Percentiles rank a stretch among this genome's conserved stretches.
These are phyloP conservation scores for Tursiops truncatus DNA, from an alignment of 2,113 vertebrate species.

Conservation along the genomic window DNA sequence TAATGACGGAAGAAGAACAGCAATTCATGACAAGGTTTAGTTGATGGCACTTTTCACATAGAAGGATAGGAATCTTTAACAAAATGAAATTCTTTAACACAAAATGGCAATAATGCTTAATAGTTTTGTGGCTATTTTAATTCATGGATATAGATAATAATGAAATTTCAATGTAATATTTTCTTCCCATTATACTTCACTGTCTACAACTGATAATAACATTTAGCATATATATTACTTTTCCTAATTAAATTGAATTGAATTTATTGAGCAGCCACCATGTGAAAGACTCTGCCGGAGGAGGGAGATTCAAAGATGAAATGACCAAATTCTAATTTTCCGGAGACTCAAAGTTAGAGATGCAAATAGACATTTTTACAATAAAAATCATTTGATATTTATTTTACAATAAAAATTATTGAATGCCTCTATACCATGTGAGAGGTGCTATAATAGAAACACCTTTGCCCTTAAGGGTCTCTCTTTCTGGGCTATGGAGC, in stretches of 20 bases:
- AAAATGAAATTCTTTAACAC: neutral
- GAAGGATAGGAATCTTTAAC: neutral
- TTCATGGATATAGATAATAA: neutral
- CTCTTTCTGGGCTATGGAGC: neutral
- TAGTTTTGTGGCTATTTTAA: neutral
- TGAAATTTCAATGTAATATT: neutral
- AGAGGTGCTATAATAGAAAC: neutral
- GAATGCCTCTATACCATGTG: neutral
- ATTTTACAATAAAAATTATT: neutral
- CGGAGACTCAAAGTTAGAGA: neutral
- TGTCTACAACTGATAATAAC: neutral
- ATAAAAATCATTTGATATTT: neutral
- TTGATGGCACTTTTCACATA: neutral
- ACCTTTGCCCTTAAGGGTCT: neutral
- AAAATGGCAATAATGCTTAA: neutral
- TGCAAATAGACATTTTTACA: neutral
- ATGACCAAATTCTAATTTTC: neutral
- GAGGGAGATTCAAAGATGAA: neutral
- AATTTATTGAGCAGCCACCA: neutral
- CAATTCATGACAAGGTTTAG: slow-evolving; percentile 38
- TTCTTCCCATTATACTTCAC: neutral
- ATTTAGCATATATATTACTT: neutral
- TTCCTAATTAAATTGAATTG: neutral
- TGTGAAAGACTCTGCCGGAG: neutral
- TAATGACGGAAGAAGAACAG: slow-evolving; percentile 36